A percentile compares a stretch with the other conserved stretches of the same genome.
Evolutionary conservation across 92 coral and sea anemone species (phyloP).

Genomic region (Parazoanthus swiftii): DNA sequence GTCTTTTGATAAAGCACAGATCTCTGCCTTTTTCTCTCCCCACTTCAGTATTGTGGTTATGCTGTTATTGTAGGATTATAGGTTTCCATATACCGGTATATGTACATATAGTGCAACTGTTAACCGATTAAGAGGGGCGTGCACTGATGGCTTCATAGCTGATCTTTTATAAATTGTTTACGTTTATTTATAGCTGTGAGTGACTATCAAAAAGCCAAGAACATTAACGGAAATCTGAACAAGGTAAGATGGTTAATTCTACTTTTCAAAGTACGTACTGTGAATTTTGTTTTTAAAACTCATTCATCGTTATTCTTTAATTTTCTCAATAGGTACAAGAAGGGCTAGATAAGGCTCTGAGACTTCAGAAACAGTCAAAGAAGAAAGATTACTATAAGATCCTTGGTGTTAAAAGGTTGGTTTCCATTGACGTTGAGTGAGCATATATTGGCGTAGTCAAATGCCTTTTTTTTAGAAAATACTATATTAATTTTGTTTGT

Average conservation of each 20-base stretch:
- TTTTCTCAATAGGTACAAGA: conserved; percentile 82
- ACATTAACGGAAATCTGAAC: conserved; percentile 84
- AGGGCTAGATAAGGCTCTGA: conserved; percentile 95
- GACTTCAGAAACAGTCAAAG: conserved; percentile 91
- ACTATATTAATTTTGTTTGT: no score
- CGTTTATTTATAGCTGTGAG: conserved; percentile 68
- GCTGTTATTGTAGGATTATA: no score
- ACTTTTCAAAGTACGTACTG: not conserved
- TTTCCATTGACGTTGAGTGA: not conserved
- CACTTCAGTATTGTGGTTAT: no score
- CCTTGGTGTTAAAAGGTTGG: conserved; percentile 89
- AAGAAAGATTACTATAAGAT: conserved; percentile 97
- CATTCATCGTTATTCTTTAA: not conserved
- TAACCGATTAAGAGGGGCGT: no score
- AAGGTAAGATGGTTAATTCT: conserved; percentile 60
- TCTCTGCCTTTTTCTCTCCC: no score
- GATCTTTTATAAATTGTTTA: not conserved
- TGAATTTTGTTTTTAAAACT: not conserved
- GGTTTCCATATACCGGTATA: no score
- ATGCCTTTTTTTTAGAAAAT: no score
- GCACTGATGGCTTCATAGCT: no score
- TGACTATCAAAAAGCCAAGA: conserved; percentile 95
- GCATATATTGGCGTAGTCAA: not conserved
- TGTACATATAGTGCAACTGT: no score
- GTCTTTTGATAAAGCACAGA: no score